These are phyloP conservation scores for Osedax fenrisi DNA, from an alignment of 2,888 invertebrate species.

Conservation along the genomic window DNA sequence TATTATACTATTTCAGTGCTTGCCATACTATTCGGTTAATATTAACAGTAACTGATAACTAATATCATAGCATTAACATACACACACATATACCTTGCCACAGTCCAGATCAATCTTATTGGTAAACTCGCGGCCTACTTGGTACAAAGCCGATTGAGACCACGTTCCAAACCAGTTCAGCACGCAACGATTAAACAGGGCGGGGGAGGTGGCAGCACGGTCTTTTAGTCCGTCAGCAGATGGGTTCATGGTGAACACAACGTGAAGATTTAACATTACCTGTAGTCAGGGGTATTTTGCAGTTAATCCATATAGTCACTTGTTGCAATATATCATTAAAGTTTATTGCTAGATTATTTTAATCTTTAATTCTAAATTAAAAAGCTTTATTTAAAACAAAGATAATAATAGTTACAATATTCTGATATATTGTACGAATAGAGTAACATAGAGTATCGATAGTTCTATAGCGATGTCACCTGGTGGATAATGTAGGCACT, in stretches of 20 bases:
- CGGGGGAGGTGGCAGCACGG: conserved; percentile 94
- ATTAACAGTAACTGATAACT: no score
- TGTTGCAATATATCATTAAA: neutral
- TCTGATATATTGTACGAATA: no score
- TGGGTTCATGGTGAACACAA: conserved; percentile 99
- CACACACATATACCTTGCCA: conserved; percentile 46
- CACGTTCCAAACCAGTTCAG: conserved; percentile 99
- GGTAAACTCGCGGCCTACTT: conserved; percentile 84
- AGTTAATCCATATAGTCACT: neutral
- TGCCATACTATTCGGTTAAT: no score
- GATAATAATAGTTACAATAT: no score
- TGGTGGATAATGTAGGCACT: no score
- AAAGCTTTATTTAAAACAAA: no score
- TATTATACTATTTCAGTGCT: no score
- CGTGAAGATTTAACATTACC: conserved; percentile 96
- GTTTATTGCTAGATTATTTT: neutral
- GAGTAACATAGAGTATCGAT: no score
- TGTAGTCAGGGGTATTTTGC: conserved; percentile 52
- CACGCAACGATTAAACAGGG: conserved; percentile 89
- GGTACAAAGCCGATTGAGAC: conserved; percentile 71
- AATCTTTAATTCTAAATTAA: neutral
- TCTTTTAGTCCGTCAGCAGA: conserved; percentile 95
- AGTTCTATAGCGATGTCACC: no score
- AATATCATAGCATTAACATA: no score
- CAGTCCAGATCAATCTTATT: conserved; percentile 79